Percentiles rank a stretch among this genome's conserved stretches.
Evolutionary conservation across 2,888 invertebrate genomes (phyloP).

Genomic region (Biston betularia): DNA sequence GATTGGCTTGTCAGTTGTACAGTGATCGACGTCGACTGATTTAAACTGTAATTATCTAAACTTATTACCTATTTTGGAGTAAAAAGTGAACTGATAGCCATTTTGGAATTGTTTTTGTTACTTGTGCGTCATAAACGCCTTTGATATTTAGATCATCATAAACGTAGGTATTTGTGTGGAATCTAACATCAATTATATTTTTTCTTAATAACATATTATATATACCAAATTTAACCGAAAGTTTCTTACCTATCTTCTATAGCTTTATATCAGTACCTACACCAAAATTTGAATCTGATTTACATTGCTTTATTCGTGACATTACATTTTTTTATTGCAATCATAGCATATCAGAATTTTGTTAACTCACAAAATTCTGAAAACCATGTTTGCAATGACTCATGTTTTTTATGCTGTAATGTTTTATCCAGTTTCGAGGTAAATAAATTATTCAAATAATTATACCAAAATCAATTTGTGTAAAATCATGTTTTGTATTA

Average conservation of each 20-base stretch:
- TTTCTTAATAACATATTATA: neutral
- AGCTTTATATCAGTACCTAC: no score
- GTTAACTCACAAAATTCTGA: no score
- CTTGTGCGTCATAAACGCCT: neutral
- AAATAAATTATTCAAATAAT: neutral
- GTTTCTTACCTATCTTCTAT: no score
- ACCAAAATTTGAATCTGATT: no score
- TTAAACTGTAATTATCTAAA: slow-evolving; percentile 40
- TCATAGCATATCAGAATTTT: no score
- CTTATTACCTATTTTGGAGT: slow-evolving; percentile 34
- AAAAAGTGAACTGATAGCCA: slow-evolving; percentile 11
- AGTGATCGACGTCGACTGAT: slow-evolving; percentile 33
- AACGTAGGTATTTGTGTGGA: neutral
- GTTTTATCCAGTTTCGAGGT: no score
- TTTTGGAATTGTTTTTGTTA: neutral
- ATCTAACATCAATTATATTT: neutral
- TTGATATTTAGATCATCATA: neutral
- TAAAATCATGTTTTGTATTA: neutral
- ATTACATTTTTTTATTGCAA: no score
- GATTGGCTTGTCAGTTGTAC: slow-evolving; percentile 37
- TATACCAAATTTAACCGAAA: neutral
- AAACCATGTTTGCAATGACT: no score
- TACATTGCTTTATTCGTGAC: no score
- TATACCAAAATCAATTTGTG: neutral
- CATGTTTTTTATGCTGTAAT: no score